These are phyloP conservation scores for Chitala chitala DNA, from an alignment of 2,113 vertebrate genomes.

Conservation along the genomic window DNA sequence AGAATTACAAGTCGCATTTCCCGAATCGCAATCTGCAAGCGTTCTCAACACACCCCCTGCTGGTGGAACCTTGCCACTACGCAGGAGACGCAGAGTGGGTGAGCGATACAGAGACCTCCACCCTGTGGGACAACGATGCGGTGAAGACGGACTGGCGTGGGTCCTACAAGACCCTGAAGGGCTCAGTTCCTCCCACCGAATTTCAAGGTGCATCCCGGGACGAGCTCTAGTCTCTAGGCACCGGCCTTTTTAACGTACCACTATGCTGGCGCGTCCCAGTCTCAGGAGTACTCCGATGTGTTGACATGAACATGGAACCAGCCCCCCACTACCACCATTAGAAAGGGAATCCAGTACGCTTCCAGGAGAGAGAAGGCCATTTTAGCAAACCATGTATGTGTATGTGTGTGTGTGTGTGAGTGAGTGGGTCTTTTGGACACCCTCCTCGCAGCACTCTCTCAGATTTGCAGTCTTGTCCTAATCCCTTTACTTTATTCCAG, in stretches of 20 bases:
- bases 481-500: too few species aligned
- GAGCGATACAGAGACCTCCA: conserved; percentile 95
- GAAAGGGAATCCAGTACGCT: too few species aligned
- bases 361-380: too few species aligned
- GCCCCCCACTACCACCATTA: too few species aligned
- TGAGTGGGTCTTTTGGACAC: too few species aligned
- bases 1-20: conserved; percentile 84
- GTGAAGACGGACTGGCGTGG: conserved; percentile 80
- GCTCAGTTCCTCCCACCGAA: conserved; percentile 42
- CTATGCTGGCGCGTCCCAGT: background rate
- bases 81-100: conserved; percentile 82
- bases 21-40: conserved; percentile 74
- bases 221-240: conserved; percentile 78
- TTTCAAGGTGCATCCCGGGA: conserved; percentile 62
- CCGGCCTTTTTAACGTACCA: too few species aligned
- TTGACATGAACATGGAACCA: too few species aligned
- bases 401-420: too few species aligned
- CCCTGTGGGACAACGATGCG: conserved; percentile 84
- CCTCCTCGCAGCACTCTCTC: too few species aligned
- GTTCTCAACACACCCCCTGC: conserved; percentile 77
- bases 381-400: too few species aligned
- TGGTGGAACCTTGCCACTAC: conserved; percentile 86
- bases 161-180: conserved; percentile 82
- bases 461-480: too few species aligned
- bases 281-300: background rate